These are phyloP conservation scores for Philonicus albiceps DNA, from an alignment of 2,888 invertebrate genomes.

Conservation along the genomic window DNA sequence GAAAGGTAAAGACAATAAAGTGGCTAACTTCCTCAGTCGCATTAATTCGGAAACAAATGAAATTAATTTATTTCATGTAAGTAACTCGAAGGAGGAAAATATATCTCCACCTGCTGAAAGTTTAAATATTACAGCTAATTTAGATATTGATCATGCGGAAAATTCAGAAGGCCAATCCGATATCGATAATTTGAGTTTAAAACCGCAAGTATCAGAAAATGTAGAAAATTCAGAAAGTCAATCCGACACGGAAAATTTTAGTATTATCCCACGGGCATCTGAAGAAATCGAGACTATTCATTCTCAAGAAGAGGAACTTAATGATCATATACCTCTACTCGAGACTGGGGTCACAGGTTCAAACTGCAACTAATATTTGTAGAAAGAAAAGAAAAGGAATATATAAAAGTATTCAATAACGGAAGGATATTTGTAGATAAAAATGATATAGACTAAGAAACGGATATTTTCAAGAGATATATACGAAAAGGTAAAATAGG, in stretches of 20 bases:
- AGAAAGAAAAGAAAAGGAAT: constrained; percentile 20
- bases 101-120: not conserved
- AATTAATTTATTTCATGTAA: not conserved
- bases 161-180: not conserved
- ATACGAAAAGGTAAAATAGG: constrained; percentile 48
- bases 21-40: constrained; percentile 36
- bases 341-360: constrained; percentile 40
- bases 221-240: not conserved
- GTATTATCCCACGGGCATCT: not conserved
- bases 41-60: constrained; percentile 15
- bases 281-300: constrained; percentile 21
- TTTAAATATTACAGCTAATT: not conserved
- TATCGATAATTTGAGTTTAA: too few relatives aligned
- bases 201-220: too few relatives aligned
- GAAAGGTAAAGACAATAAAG: constrained; percentile 29
- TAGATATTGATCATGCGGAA: not conserved
- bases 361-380: constrained; percentile 31
- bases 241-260: not conserved
- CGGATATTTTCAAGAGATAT: not conserved
- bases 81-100: not conserved
- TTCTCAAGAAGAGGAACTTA: constrained; percentile 2
- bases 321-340: constrained; percentile 16
- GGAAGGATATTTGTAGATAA: not conserved
- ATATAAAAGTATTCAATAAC: not conserved
- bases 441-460: constrained; percentile 12